Evolutionary conservation across 2,113 vertebrate species (phyloP), one percentile per base, ranked within the genome.

Genomic region (Upupa epops): DNA sequence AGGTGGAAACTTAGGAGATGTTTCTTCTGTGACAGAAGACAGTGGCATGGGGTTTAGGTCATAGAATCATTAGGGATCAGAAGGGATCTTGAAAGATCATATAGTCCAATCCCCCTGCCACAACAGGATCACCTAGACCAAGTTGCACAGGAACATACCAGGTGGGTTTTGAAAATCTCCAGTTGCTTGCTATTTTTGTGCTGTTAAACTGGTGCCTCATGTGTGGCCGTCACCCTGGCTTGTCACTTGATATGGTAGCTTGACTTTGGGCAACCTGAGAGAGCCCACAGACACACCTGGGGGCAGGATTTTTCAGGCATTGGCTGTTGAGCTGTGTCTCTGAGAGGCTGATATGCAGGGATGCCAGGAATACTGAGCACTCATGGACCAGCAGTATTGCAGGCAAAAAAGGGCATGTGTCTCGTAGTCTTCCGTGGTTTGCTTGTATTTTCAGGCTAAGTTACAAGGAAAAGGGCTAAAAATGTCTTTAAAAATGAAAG

Each of bases 361-460:
- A 2, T 17, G 18, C 5, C 1, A 11, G 1, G 3, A 42, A 36
- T n/a, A 10, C 25, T 4, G n/a, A 28, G n/a, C 0, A 5, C 16
- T n/a, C 5, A 2, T 3, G 9, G 45, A n/a, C 10, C 11, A 9
- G 21, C 24, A 19, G 21, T 19, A 3, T 14, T 3, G 1, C 17
- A 28, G 29, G 15, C 2, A 4, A 34, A 37, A n/a, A 58, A 56
- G 14, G 54, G 49, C 11, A 6, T 48, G 45, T 29, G 17, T 3
- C 26, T 70, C 58, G 22, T 26, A 29, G 1, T 28, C 45, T 64
- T 42, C 40, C 11, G 1, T 8, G 17, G 8, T 64, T 21, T 34
- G 17, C 31, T 70, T 56, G 26, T 2, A 0, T 75, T 77, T 77
- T 29, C 29, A n/a, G 64, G 45, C 21, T 8, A 52, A 48, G 61